A percentile compares a stretch with the other conserved stretches of the same genome.
These are phyloP conservation scores for Panthera leo DNA, from an alignment of 2,113 vertebrate genomes.

Conservation along the genomic window DNA sequence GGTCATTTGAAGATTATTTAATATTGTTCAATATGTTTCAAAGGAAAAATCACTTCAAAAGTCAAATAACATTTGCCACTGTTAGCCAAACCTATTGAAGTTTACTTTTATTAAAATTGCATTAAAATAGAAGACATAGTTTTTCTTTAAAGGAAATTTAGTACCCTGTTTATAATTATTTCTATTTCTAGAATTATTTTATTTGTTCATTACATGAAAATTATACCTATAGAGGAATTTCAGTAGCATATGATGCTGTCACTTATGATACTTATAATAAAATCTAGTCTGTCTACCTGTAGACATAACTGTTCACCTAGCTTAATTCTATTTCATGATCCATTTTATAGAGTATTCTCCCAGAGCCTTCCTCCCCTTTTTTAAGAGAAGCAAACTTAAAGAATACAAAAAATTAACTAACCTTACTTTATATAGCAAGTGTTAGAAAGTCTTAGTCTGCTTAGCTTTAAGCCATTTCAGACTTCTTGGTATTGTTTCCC, in stretches of 20 bases:
- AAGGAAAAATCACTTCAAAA: conserved; percentile 45
- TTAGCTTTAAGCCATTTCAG: not conserved
- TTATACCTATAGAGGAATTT: not conserved
- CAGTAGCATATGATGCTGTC: not conserved
- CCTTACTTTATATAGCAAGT: not conserved
- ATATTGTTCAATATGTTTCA: not conserved
- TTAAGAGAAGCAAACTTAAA: not conserved
- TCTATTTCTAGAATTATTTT: not conserved
- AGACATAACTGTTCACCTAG: not conserved
- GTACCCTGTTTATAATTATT: not conserved
- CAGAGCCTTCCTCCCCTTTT: not conserved
- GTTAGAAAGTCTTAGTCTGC: not conserved
- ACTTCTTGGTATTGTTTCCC: not conserved
- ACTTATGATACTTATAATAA: not conserved
- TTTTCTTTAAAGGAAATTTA: not conserved
- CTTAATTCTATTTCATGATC: conserved; percentile 26
- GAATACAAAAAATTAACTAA: not conserved
- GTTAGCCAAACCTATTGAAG: not conserved
- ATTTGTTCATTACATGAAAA: not conserved
- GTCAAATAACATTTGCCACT: not conserved
- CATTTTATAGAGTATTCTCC: not conserved
- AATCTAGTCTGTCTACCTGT: not conserved
- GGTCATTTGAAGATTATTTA: conserved; percentile 30
- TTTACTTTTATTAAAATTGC: not conserved
- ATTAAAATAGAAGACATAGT: conserved; percentile 9